phyloP scores from a whole-genome alignment of 2,797 vertebrate species.

The Choloepus didactylus region DNA sequence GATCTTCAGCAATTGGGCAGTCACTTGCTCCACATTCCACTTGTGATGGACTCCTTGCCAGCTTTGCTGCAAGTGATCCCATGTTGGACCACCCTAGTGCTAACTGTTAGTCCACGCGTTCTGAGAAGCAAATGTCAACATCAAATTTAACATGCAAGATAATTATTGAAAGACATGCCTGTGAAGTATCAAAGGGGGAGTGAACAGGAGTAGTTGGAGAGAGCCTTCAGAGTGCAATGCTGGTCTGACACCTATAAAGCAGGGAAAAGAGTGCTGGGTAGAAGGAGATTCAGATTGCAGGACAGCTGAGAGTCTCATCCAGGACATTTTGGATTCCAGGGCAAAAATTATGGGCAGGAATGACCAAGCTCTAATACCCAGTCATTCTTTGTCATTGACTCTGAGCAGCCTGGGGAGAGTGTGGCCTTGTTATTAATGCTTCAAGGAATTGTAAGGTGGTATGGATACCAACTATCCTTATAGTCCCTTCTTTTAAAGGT shows the following conservation, averaged over 20 bases:
- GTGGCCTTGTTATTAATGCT: neutral
- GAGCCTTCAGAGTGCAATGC: neutral
- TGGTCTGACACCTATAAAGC: neutral
- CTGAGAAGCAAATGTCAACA: neutral
- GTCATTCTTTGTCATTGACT: neutral
- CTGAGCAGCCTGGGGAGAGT: neutral
- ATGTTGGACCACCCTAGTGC: neutral
- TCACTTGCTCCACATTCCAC: neutral
- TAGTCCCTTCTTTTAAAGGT: neutral
- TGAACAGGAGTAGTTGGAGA: neutral
- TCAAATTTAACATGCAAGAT: neutral
- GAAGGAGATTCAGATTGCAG: neutral
- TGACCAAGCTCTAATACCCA: neutral
- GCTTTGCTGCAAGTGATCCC: too few relatives aligned
- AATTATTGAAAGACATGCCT: neutral
- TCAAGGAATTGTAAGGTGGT: neutral
- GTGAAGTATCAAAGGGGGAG: neutral
- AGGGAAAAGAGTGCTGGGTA: neutral
- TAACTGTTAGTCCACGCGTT: neutral
- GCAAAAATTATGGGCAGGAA: neutral
- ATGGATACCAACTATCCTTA: neutral
- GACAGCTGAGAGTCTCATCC: neutral
- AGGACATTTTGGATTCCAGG: neutral
- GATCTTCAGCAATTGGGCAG: neutral
- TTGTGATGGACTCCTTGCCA: too few relatives aligned